Evolutionary conservation across 2,797 vertebrate genomes (phyloP).

Genomic region (Artibeus lituratus): DNA sequence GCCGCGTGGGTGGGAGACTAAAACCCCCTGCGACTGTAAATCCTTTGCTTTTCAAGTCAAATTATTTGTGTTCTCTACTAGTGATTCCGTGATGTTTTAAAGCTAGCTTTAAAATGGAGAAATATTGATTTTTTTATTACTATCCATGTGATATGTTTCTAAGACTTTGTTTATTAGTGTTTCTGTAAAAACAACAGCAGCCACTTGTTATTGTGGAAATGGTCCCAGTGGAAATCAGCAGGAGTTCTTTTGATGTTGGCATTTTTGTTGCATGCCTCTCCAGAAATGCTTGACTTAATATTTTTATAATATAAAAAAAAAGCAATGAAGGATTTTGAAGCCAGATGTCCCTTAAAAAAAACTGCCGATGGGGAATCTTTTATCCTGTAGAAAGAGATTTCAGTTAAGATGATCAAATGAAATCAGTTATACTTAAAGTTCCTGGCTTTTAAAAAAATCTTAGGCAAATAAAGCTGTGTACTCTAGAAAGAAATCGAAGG

Average conservation of each 20-base stretch:
- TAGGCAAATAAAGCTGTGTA: constrained; percentile 48
- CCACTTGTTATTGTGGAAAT: constrained; percentile 27
- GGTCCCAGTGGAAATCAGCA: constrained; percentile 8
- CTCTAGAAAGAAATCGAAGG: constrained; percentile 46
- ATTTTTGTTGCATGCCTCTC: constrained; percentile 35
- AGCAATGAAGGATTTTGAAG: constrained; percentile 44
- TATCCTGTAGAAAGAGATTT: constrained; percentile 30
- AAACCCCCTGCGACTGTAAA: not conserved
- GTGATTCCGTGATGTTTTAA: not conserved
- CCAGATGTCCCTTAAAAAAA: constrained; percentile 22
- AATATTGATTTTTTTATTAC: constrained; percentile 9
- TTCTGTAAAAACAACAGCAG: constrained; percentile 51
- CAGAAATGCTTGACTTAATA: constrained; percentile 53
- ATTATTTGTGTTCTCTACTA: not conserved
- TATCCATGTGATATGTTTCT: not conserved
- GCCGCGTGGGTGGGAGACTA: not conserved
- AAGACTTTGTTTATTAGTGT: constrained; percentile 39
- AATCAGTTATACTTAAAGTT: constrained; percentile 43
- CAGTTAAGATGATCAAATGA: constrained; percentile 38
- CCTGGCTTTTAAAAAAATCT: constrained; percentile 22
- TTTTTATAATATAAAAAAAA: constrained; percentile 60
- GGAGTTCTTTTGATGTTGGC: constrained; percentile 18
- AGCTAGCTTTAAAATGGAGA: constrained; percentile 31
- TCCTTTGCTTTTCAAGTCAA: not conserved
- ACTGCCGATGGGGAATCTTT: not conserved